Evolutionary conservation across 2,797 vertebrate species (phyloP).

Genomic region (Helarctos malayanus): DNA sequence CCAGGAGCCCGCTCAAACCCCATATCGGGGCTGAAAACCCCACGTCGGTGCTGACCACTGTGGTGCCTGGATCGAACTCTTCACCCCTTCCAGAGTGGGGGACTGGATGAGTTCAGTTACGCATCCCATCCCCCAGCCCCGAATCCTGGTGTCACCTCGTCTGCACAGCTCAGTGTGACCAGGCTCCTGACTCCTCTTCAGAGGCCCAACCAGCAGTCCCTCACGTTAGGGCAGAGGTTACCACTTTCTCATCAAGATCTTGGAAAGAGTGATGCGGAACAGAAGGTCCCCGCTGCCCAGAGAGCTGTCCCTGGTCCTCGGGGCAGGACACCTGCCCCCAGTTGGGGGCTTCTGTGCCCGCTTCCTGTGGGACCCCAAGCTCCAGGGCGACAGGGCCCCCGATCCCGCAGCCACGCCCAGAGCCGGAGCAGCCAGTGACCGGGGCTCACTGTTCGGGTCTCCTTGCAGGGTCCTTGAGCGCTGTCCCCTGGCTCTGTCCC

Average conservation of each 20-base stretch:
- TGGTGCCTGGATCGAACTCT: not conserved
- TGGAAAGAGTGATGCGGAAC: not conserved
- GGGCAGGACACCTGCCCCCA: not conserved
- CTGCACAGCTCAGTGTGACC: rapidly evolving
- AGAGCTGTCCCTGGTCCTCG: not conserved
- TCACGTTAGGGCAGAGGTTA: not conserved
- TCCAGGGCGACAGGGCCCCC: not conserved
- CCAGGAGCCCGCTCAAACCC: not conserved
- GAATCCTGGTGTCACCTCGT: not conserved
- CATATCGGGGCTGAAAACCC: rapidly evolving
- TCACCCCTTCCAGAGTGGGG: not conserved
- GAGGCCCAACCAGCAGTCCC: not conserved
- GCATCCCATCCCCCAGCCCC: not conserved
- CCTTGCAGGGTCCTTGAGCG: not conserved
- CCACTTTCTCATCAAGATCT: not conserved
- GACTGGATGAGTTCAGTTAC: not conserved
- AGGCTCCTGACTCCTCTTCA: too few relatives aligned
- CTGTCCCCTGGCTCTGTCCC: too few relatives aligned
- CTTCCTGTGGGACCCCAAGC: not conserved
- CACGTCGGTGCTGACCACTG: rapidly evolving
- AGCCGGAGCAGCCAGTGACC: not conserved
- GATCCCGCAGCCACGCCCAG: rapidly evolving
- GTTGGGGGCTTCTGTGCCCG: too few relatives aligned
- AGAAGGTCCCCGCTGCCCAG: not conserved
- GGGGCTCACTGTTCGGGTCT: not conserved